Conservation (phyloP, 2,888 invertebrate species). For the Cephus sareptanus region DNA sequence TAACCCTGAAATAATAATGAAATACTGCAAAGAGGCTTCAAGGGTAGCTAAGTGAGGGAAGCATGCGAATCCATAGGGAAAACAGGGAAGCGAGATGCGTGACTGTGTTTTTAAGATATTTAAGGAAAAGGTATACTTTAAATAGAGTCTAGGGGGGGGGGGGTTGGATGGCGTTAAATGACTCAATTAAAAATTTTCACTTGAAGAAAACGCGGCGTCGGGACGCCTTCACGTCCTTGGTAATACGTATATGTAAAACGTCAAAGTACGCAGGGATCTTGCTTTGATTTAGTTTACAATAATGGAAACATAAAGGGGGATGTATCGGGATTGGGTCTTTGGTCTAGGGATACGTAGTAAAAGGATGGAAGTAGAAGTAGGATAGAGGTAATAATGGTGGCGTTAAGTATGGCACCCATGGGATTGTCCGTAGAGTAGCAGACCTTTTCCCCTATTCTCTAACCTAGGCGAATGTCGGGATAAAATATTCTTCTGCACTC, state of each 20-base stretch:
- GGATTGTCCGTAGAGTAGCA: background rate
- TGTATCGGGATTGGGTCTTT: background rate
- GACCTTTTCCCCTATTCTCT: background rate
- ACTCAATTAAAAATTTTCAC: background rate
- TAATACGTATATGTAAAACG: background rate
- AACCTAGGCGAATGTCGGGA: background rate
- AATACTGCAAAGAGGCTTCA: background rate
- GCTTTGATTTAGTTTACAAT: background rate
- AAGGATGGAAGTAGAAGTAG: background rate
- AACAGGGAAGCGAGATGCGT: background rate
- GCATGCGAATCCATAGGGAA: background rate
- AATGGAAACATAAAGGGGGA: background rate
- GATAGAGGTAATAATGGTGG: background rate
- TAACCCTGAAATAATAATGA: background rate
- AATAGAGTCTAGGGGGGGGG: too few species aligned
- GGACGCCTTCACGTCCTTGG: background rate
- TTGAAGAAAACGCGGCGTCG: background rate
- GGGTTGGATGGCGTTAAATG: background rate
- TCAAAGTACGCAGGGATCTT: background rate
- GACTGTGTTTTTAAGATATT: background rate
- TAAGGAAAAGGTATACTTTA: background rate
- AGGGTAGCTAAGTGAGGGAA: background rate
- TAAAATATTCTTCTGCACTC: conserved; percentile 23
- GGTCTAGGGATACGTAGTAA: background rate
- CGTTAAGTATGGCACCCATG: background rate